Conservation (phyloP, 2,888 invertebrate genomes). For the Hirudinaria manillensis region DNA sequence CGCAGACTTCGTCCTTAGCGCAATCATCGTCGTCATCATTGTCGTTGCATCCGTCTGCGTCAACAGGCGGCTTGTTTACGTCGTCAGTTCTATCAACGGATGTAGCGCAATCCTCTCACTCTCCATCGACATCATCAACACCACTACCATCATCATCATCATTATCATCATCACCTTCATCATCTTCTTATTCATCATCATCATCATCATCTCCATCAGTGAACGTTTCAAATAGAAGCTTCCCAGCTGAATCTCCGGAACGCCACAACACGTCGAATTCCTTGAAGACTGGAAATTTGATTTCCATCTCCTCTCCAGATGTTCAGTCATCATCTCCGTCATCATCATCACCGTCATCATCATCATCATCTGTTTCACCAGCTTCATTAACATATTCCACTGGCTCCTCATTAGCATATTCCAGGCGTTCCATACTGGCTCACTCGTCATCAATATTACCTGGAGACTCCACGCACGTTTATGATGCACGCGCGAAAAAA, state of each 20-base stretch:
- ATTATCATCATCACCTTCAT: slow-evolving; percentile 4
- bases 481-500: too few species aligned
- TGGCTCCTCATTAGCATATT: slow-evolving; percentile 1
- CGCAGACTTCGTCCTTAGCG: too few species aligned
- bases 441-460: slow-evolving; percentile 1
- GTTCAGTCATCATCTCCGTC: neutral
- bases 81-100: slow-evolving; percentile 11
- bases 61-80: too few species aligned
- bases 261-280: too few species aligned
- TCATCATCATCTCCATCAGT: slow-evolving; percentile 8
- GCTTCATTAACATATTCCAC: neutral
- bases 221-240: too few species aligned
- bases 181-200: slow-evolving; percentile 24
- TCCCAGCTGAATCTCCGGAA: too few species aligned
- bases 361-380: neutral
- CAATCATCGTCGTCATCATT: too few species aligned
- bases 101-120: slow-evolving; percentile 14
- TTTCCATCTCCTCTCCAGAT: too few species aligned
- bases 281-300: too few species aligned
- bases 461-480: too few species aligned
- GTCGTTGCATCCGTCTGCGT: too few species aligned
- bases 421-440: neutral
- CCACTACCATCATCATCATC: slow-evolving; percentile 20
- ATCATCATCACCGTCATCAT: slow-evolving; percentile 9
- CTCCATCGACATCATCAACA: neutral